Conservation (phyloP, 2,888 invertebrate genomes). For the Drosophila suboccidentalis region DNA sequence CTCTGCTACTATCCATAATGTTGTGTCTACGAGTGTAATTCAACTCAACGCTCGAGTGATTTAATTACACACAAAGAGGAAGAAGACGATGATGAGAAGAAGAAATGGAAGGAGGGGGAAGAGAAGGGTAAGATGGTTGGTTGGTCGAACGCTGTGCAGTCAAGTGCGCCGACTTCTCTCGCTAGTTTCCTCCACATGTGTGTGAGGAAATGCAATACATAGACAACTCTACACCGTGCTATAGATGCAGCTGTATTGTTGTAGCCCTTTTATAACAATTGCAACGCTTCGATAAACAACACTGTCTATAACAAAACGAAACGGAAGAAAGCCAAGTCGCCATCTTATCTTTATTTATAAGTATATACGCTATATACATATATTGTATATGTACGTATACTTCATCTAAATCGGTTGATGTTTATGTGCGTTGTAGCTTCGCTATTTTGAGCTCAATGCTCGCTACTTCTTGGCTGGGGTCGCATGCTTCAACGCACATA, state of each 20-base stretch:
- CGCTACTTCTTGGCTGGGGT: conserved; percentile 81
- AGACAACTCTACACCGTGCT: conserved; percentile 10
- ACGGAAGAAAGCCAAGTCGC: conserved; percentile 66
- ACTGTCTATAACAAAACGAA: conserved; percentile 59
- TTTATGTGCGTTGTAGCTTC: conserved; percentile 27
- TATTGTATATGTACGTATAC: conserved; percentile 8
- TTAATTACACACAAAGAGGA: conserved; percentile 69
- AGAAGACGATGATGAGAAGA: conserved; percentile 22
- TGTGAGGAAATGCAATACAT: conserved; percentile 72
- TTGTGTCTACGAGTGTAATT: conserved; percentile 30
- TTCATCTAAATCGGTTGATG: conserved; percentile 43
- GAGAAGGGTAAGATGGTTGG: conserved; percentile 13
- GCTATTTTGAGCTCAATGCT: conserved; percentile 63
- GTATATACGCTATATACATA: conserved; percentile 19
- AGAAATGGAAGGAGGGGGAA: not conserved
- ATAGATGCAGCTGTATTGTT: conserved; percentile 25
- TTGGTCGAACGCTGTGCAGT: conserved; percentile 61
- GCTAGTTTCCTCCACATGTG: conserved; percentile 17
- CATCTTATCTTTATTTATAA: conserved; percentile 61
- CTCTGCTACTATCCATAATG: conserved; percentile 4
- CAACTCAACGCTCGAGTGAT: conserved; percentile 74
- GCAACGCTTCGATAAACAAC: conserved; percentile 79
- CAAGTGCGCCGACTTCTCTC: conserved; percentile 61
- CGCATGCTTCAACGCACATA: conserved; percentile 76
- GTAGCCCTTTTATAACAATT: conserved; percentile 66